Conservation (phyloP, 2,888 invertebrate species). For the Chloromyia formosa region DNA sequence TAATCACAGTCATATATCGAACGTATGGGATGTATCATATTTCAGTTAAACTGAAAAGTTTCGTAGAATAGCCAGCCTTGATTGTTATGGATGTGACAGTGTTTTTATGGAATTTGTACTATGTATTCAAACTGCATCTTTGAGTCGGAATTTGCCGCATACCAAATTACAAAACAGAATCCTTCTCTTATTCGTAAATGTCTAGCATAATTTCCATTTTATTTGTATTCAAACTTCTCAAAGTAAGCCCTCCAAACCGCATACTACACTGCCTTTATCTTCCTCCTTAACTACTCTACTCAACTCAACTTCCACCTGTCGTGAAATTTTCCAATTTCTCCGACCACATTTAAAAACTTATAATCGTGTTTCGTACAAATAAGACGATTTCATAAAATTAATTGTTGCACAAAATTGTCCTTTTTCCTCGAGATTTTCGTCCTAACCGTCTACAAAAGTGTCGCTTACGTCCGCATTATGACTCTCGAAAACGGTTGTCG, state of each 20-base stretch:
- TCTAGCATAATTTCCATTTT: background rate
- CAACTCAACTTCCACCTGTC: too few relatives aligned
- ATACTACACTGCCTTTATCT: too few relatives aligned
- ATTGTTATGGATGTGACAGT: too few relatives aligned
- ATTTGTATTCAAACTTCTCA: background rate
- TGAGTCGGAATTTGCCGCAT: too few relatives aligned
- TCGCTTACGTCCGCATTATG: background rate
- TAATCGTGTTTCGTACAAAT: slow-evolving; percentile 3
- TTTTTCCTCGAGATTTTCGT: background rate
- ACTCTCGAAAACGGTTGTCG: background rate
- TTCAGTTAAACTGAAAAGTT: slow-evolving; percentile 15
- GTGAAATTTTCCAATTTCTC: too few relatives aligned
- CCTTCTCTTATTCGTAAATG: background rate
- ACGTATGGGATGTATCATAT: slow-evolving; percentile 20
- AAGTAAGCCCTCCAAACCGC: too few relatives aligned
- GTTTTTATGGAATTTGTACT: too few relatives aligned
- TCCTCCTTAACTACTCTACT: too few relatives aligned
- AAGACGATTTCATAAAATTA: slow-evolving; percentile 3
- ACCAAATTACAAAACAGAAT: too few relatives aligned
- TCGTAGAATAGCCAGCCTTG: background rate
- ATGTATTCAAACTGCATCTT: too few relatives aligned
- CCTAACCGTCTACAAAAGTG: background rate
- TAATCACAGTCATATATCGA: slow-evolving; percentile 17
- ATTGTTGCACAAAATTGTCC: slow-evolving; percentile 4
- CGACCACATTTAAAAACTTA: background rate